Evolutionary conservation across 2,888 invertebrate species (phyloP).

Genomic region (Gonocerus acuteangulatus): DNA sequence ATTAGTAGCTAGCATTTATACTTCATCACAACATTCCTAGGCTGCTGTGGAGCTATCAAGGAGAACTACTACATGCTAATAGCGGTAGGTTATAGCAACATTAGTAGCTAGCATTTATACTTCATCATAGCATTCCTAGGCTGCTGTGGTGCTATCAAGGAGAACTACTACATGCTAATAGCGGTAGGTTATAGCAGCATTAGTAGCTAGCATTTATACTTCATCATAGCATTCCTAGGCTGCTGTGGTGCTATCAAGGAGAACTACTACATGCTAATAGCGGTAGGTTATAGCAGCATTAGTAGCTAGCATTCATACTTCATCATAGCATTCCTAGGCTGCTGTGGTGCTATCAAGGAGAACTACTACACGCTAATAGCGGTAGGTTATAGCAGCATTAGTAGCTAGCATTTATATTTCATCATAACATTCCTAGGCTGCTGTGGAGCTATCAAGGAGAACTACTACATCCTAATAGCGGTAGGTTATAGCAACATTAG

Average conservation of each 20-base stretch:
- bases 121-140: slow-evolving; percentile 81
- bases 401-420: slow-evolving; percentile 48
- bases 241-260: slow-evolving; percentile 85
- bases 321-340: slow-evolving; percentile 78
- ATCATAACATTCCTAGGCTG: slow-evolving; percentile 82
- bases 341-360: slow-evolving; percentile 81
- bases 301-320: slow-evolving; percentile 48
- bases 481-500: slow-evolving; percentile 50
- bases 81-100: slow-evolving; percentile 54
- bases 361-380: slow-evolving; percentile 76
- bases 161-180: slow-evolving; percentile 77
- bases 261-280: slow-evolving; percentile 74
- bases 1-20: neutral
- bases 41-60: slow-evolving; percentile 80
- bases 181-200: slow-evolving; percentile 53
- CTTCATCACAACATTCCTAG: slow-evolving; percentile 79
- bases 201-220: slow-evolving; percentile 42
- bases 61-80: slow-evolving; percentile 81
- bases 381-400: slow-evolving; percentile 50
- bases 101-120: neutral
- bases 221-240: slow-evolving; percentile 79
- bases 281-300: slow-evolving; percentile 53
- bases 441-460: slow-evolving; percentile 81
- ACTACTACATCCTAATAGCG: slow-evolving; percentile 73
- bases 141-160: slow-evolving; percentile 80